Base-by-base conservation (phyloP, 2,797 vertebrate genomes). In the Cetoscarus ocellatus region DNA sequence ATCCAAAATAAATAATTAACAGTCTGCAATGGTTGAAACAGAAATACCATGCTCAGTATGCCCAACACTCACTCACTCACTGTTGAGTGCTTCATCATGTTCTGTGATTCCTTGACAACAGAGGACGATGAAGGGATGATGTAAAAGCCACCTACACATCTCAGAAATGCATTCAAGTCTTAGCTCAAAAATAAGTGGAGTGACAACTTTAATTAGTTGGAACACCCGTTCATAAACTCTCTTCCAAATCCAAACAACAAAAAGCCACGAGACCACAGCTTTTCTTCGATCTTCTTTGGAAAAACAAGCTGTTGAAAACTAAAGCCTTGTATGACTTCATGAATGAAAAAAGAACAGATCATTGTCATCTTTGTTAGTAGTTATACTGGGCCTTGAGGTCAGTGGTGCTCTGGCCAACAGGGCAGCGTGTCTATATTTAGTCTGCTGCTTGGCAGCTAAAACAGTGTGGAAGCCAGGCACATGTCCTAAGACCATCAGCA, bases 341-440 rank as follows among this genome's bases (percentile, higher is more conserved):
- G 38, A 69, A 76, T 62, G 17, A 69, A 47, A 72, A 51, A 61
- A 40, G 8, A 84, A 71, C 61, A 77, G 8, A 84, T 73, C 61
- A 79, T 59, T 79, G 71, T 84, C 68, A 79, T 82, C 61, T 76
- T 66, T 75, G 48, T 43, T 61, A 59, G 57, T 77, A 49, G 79
- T 88, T 86, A 78, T 73, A 70, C 75, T 84, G 53, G 69, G 75
- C 78, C 81, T 70, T 4, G 75, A 86, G 87, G 90, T 88, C 85
- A 88, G 66, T 45, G 66, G 59, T 73, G 77, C 84, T 64, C 55
- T 62, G 67, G 77, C 82, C 83, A 79, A 78, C 68, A 79, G 72
- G 77, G 67, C 84, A 75, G 64, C 12, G 0, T 40, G 50, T 79
- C 89, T 93, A 92, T 88, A 87, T 92, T 89, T 90, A 92, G 85